Conservation (phyloP, 2,888 invertebrate genomes). For the Rhagonycha fulva region DNA sequence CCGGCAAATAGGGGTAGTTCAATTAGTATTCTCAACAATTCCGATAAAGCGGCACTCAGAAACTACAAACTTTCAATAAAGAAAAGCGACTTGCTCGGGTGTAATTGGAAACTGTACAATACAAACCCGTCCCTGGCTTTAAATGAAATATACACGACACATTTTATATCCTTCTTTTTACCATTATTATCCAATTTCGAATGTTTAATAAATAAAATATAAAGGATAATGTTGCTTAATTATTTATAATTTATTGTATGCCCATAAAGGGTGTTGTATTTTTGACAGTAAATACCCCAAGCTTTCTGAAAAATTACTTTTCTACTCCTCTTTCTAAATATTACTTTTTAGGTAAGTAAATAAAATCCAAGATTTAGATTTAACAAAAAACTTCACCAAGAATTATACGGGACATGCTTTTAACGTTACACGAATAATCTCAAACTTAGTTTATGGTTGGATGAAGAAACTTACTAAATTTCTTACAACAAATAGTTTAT, state of each 20-base stretch:
- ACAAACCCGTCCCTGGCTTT: conserved; percentile 14
- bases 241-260: background rate
- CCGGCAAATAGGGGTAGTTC: conserved; percentile 28
- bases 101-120: conserved; percentile 22
- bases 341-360: background rate
- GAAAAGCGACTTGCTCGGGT: conserved; percentile 7
- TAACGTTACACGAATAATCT: background rate
- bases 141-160: conserved; percentile 12
- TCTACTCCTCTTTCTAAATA: background rate
- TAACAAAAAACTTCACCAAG: background rate
- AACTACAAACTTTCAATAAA: conserved; percentile 1
- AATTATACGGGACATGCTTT: background rate
- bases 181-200: background rate
- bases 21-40: conserved; percentile 1
- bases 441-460: background rate
- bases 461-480: background rate
- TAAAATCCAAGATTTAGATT: background rate
- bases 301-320: background rate
- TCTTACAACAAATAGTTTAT: background rate
- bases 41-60: conserved; percentile 9
- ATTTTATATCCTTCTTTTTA: conserved; percentile 7
- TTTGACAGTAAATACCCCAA: background rate
- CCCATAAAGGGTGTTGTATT: background rate
- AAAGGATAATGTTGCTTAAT: background rate
- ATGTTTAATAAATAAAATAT: background rate